Evolutionary conservation across 2,113 vertebrate species (phyloP).

Genomic region (Taxidea taxus): DNA sequence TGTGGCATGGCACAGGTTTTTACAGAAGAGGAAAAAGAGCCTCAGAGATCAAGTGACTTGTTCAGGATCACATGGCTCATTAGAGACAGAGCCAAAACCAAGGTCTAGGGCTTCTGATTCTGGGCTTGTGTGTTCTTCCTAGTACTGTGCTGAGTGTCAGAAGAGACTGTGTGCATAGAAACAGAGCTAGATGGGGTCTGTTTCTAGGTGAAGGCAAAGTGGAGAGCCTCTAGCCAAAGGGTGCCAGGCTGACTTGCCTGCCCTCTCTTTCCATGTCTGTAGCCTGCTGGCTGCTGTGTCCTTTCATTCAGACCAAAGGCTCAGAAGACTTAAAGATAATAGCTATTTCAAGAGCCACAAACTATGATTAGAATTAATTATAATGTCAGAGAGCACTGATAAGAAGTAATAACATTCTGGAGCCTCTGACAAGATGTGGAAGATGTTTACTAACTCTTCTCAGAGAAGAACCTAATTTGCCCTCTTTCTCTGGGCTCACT

Average conservation of each 20-base stretch:
- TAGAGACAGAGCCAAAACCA: background rate
- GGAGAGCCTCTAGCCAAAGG: background rate
- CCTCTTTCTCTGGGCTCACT: background rate
- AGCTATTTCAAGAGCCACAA: background rate
- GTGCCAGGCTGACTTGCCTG: background rate
- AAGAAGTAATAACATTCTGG: conserved; percentile 16
- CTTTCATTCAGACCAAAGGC: background rate
- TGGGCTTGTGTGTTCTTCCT: background rate
- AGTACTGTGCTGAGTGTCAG: background rate
- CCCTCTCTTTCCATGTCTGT: background rate
- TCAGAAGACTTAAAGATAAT: background rate
- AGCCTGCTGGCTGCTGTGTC: background rate
- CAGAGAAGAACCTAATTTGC: background rate
- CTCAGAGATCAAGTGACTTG: background rate
- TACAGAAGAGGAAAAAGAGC: background rate
- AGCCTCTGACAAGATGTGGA: background rate
- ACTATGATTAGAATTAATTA: conserved; percentile 7
- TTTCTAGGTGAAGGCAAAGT: background rate
- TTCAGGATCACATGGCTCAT: background rate
- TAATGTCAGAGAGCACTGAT: conserved; percentile 24
- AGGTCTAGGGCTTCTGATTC: background rate
- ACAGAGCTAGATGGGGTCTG: background rate
- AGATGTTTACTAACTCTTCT: conserved; percentile 20
- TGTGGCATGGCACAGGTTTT: background rate
- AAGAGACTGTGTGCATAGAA: background rate